Percentiles rank a stretch among this genome's conserved stretches.
Conservation (phyloP, 1,140 invertebrate species). For the Drosophila virilis region DNA sequence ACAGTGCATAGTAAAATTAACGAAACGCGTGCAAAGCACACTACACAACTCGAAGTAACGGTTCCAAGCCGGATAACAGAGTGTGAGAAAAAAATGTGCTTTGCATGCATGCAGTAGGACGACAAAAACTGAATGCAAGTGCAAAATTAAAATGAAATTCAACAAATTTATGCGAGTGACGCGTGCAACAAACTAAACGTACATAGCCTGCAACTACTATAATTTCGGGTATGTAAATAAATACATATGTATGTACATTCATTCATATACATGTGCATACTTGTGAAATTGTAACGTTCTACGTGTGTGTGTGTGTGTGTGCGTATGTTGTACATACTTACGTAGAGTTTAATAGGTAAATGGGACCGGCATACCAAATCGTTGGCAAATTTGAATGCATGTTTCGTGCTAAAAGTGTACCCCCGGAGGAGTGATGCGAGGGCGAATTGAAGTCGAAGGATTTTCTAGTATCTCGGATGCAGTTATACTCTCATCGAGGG, state of each 20-base stretch:
- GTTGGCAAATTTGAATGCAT: conserved; percentile 31
- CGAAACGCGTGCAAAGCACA: conserved; percentile 55
- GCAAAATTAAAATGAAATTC: conserved; percentile 67
- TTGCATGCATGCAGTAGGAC: conserved; percentile 52
- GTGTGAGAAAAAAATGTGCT: conserved; percentile 71
- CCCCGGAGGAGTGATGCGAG: conserved; percentile 16
- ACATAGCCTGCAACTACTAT: conserved; percentile 21
- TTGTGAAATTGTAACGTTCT: conserved; percentile 11
- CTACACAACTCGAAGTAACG: conserved; percentile 62
- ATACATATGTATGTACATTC: conserved; percentile 1
- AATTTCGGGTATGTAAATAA: conserved; percentile 60
- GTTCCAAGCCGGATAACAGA: conserved; percentile 51
- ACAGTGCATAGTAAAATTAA: conserved; percentile 52
- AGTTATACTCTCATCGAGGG: conserved; percentile 47
- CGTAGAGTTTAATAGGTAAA: conserved; percentile 22
- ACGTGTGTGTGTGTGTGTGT: conserved; percentile 4
- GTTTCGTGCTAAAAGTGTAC: conserved; percentile 17
- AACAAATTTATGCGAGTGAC: conserved; percentile 62
- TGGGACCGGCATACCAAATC: conserved; percentile 59
- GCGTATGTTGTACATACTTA: neutral
- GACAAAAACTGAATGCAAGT: conserved; percentile 50
- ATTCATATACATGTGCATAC: conserved; percentile 6
- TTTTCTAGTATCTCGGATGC: conserved; percentile 23
- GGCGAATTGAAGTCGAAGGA: conserved; percentile 22
- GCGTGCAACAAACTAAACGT: conserved; percentile 55